These are phyloP conservation scores for Aphelocoma coerulescens DNA, from an alignment of 2,113 vertebrate genomes.

Conservation along the genomic window DNA sequence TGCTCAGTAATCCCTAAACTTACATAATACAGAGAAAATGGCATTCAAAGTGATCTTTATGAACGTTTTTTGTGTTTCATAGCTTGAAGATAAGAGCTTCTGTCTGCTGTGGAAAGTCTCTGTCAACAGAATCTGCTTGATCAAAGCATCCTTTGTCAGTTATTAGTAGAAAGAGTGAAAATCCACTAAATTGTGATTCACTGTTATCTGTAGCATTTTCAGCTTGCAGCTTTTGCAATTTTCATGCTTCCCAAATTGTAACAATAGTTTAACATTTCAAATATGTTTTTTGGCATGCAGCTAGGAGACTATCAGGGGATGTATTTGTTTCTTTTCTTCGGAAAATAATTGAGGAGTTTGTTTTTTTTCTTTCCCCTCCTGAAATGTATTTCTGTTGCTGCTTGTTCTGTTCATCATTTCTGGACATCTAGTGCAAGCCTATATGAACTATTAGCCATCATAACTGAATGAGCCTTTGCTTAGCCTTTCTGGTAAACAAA, in stretches of 20 bases:
- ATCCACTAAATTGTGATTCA: slow-evolving; percentile 62
- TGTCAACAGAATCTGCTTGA: slow-evolving; percentile 71
- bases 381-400: not conserved
- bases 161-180: slow-evolving; percentile 69
- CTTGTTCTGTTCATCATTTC: not conserved
- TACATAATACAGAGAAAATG: slow-evolving; percentile 65
- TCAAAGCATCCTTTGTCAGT: slow-evolving; percentile 71
- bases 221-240: slow-evolving; percentile 64
- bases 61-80: slow-evolving; percentile 66
- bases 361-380: not conserved
- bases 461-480: not conserved
- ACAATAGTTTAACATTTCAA: slow-evolving; percentile 63
- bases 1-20: slow-evolving; percentile 66
- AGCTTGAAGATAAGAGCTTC: slow-evolving; percentile 70
- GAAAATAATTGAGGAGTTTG: not conserved
- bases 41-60: slow-evolving; percentile 69
- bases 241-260: slow-evolving; percentile 70
- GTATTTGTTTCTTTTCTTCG: slow-evolving; percentile 19
- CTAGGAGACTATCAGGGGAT: not conserved
- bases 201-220: slow-evolving; percentile 63
- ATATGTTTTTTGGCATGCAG: slow-evolving; percentile 25
- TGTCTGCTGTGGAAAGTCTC: slow-evolving; percentile 63
- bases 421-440: not conserved
- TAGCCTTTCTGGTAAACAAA: not conserved
- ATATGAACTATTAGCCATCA: not conserved